Evolutionary conservation across 2,888 invertebrate species (phyloP), one percentile per base, ranked within the genome.

Genomic region (Eremobia ochroleuca): DNA sequence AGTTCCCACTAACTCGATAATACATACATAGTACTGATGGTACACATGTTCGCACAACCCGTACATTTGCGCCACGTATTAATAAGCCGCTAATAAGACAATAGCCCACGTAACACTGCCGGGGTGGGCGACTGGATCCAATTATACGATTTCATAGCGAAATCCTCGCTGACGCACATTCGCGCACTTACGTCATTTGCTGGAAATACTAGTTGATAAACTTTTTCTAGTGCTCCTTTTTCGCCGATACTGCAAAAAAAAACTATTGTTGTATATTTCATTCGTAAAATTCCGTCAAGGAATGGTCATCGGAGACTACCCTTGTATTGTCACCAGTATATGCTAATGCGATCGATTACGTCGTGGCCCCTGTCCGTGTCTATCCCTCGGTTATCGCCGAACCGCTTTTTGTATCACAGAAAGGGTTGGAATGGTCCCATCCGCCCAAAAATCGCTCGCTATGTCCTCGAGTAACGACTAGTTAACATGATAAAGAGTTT

Each of bases 61-160:
- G 69, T 72, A 76, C 71, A 62, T 80, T 76, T 59, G n/a, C 71
- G 43, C 64, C 69, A 34, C 43, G 43, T 70, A 66, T 46, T 81
- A 77, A 78, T 82, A 78, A 73, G 70, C 55, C 13, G 64, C 55
- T 80, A 80, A 81, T 75, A 70, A 81, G 85, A 85, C 79, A 85
- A 82, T 72, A 74, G 72, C 65, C 69, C 52, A 55, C 58, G 65
- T 62, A 72, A 65, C 58, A 76, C 71, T 80, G 66, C 59, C 75
- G 37, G 58, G 67, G 73, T 78, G 71, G 65, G 66, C 76, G 74
- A 83, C 72, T 85, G 86, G 69, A 84, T 85, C 86, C 66, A 86
- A 85, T 86, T 86, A n/a, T n/a, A 86, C 78, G 70, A 77, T 81
- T 85, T 81, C 78, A 86, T 77, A 86, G 75, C 81, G 55, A 78